Evolutionary conservation across 2,888 invertebrate genomes (phyloP).

Genomic region (Leptinotarsa tumamoca): DNA sequence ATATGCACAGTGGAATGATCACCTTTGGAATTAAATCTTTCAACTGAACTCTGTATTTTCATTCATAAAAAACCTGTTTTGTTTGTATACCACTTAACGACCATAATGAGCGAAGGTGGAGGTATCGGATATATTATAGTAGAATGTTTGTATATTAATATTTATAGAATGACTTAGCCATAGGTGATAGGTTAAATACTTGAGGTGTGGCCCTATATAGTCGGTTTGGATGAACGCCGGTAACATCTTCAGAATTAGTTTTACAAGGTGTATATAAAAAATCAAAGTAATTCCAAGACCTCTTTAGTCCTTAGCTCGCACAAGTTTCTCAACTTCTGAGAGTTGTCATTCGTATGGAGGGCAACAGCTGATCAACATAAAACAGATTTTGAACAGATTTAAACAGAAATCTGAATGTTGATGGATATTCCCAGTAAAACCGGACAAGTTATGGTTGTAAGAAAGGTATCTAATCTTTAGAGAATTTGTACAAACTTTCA

Average conservation of each 20-base stretch:
- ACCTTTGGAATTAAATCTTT: background rate
- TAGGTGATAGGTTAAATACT: conserved; percentile 65
- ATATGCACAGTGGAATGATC: background rate
- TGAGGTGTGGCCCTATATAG: conserved; percentile 59
- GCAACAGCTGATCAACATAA: too few species aligned
- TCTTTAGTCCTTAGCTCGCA: too few species aligned
- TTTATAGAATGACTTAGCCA: conserved; percentile 65
- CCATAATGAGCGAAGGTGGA: conserved; percentile 26
- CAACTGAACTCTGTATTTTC: conserved; percentile 15
- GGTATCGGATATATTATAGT: conserved; percentile 35
- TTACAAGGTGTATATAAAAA: background rate
- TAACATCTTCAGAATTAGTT: conserved; percentile 12
- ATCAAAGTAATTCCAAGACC: too few species aligned
- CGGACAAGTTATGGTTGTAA: too few species aligned
- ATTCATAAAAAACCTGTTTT: conserved; percentile 18
- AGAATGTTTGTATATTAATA: conserved; percentile 59
- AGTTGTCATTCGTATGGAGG: too few species aligned
- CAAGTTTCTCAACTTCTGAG: too few species aligned
- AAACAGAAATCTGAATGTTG: too few species aligned
- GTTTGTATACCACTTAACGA: conserved; percentile 9
- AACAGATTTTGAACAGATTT: too few species aligned
- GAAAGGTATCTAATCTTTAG: too few species aligned
- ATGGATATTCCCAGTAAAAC: too few species aligned
- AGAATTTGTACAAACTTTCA: too few species aligned
- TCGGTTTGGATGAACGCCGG: conserved; percentile 14